phyloP scores from a whole-genome alignment of 2,113 vertebrate genomes.

The Nanger granti region DNA sequence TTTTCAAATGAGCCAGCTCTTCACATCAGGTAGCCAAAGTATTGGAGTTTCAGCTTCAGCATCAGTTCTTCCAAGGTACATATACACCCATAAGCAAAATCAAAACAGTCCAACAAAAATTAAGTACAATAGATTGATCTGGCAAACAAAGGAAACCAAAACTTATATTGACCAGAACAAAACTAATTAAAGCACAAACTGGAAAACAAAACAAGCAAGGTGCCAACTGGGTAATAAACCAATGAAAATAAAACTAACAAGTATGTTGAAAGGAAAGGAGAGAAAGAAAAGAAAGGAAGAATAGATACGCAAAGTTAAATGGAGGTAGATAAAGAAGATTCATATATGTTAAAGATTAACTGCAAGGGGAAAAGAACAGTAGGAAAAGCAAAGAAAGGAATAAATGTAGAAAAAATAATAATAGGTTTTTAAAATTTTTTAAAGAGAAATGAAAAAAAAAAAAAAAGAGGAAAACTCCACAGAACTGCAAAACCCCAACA shows the following conservation, averaged over 20 bases:
- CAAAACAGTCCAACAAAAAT: background rate
- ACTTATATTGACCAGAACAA: too few relatives aligned
- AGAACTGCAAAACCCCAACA: background rate
- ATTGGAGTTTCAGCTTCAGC: background rate
- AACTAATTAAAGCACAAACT: too few relatives aligned
- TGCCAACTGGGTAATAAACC: background rate
- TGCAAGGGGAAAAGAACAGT: background rate
- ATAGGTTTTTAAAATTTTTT: background rate
- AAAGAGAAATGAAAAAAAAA: rapidly evolving
- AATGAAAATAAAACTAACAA: background rate
- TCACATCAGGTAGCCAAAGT: background rate
- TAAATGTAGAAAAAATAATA: background rate
- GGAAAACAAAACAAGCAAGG: too few relatives aligned
- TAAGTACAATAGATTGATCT: background rate
- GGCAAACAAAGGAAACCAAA: background rate
- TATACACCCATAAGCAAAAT: background rate
- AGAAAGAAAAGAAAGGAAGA: background rate
- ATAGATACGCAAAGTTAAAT: background rate
- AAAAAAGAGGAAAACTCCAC: background rate
- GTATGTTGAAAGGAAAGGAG: background rate
- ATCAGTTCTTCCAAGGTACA: background rate
- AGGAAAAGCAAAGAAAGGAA: background rate
- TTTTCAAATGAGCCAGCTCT: background rate
- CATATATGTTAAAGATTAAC: background rate
- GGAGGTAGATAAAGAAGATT: background rate